A percentile compares a stretch with the other conserved stretches of the same genome.
phyloP scores from a whole-genome alignment of 2,888 invertebrate genomes.

The Dinocampus coccinellae region DNA sequence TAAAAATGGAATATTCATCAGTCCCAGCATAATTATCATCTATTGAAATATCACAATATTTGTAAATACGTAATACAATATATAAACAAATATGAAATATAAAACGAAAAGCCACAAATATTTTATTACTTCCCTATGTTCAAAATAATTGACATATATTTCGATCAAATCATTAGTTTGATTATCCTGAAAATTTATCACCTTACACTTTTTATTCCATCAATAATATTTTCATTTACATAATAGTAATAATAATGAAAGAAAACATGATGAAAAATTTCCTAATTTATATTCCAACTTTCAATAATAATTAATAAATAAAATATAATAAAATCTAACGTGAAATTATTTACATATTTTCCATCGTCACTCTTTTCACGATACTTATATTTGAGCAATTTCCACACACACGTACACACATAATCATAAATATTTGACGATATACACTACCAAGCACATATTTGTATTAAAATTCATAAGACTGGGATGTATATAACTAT shows the following conservation, averaged over 20 bases:
- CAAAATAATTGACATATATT: background rate
- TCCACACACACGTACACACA: too few species aligned
- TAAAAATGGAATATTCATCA: background rate
- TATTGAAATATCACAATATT: background rate
- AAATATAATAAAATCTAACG: too few species aligned
- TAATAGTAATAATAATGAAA: too few species aligned
- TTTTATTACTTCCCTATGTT: background rate
- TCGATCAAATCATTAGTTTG: slow-evolving; percentile 2
- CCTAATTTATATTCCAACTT: too few species aligned
- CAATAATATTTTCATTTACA: background rate
- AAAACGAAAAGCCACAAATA: background rate
- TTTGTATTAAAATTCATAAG: slow-evolving; percentile 64
- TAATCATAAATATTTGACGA: slow-evolving; percentile 28
- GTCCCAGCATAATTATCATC: background rate
- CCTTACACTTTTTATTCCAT: background rate
- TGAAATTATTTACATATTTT: too few species aligned
- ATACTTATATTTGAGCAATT: too few species aligned
- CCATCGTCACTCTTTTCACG: too few species aligned
- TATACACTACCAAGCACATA: slow-evolving; percentile 38
- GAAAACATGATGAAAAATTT: too few species aligned
- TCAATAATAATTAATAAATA: too few species aligned
- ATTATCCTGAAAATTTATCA: background rate
- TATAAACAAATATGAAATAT: too few species aligned
- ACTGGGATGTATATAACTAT: slow-evolving; percentile 41
- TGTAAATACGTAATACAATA: background rate